Evolutionary conservation across 2,113 vertebrate species (phyloP), one percentile per base, ranked within the genome.

Genomic region (Saguinus imperator): DNA sequence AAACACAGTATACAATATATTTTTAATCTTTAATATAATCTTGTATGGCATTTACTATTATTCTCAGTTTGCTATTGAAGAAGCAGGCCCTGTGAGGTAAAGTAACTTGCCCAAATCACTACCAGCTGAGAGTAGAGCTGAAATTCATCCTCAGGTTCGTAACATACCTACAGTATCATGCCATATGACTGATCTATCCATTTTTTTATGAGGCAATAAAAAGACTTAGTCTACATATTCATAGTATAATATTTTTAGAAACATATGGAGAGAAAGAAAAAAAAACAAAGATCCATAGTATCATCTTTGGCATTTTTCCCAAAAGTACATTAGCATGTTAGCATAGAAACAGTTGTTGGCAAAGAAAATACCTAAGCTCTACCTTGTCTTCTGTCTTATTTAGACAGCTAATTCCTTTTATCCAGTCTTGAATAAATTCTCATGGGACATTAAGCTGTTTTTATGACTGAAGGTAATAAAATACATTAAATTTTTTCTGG

Each of bases 231-330:
- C 35, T 55, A 8, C 23, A 84, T 64, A 43, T 43, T 58, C 3
- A 27, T 3, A 52, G 10, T 57, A 43, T 48, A 64, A 40, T 57
- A 35, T 89, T 57, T 75, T 96, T 72, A 77, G 37, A 84, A 75
- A 88, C 16, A 52, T 79, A 40, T 16, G 9, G n/a, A 87, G 21
- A 90, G 61, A n/a, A 79, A 75, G n/a, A 6, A 52, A 77, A 77
- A 77, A 89, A 94, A 43, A 55, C 45, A 50, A 77, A 29, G 29
- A 32, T 50, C 32, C 16, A 50, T 76, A 50, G 20, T 87, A 64
- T 87, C 92, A 89, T 94, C 80, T 84, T 87, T 95, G 96, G 95
- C 80, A 20, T 84, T 96, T 96, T 58, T 16, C 92, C 92, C 95
- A 93, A 68, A 96, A 90, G 90, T 84, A 80, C 92, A 96, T 97